Evolutionary conservation across 2,888 invertebrate species (phyloP).

Genomic region (Sinodicranocentrus sp.): DNA sequence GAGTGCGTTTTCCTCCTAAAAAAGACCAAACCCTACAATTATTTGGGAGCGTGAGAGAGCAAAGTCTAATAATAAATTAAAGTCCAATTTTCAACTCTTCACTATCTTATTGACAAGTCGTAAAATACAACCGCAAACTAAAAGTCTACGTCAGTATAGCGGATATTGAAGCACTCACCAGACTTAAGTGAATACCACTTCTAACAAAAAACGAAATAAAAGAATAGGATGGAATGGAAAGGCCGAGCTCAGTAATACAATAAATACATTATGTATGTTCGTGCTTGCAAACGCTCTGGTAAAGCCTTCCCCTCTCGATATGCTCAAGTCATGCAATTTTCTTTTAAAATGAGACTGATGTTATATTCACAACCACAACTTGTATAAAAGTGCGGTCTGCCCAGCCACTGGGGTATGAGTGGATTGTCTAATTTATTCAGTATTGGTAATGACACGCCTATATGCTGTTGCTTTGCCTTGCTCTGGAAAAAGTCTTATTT

Average conservation of each 20-base stretch:
- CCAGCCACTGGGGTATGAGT: not conserved
- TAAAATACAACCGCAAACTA: not conserved
- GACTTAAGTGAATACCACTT: too few species aligned
- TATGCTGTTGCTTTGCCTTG: too few species aligned
- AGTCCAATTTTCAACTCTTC: too few species aligned
- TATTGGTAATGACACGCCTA: slow-evolving; percentile 12
- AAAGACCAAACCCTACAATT: not conserved
- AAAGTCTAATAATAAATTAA: not conserved
- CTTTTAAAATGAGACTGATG: not conserved
- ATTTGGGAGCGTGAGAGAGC: not conserved
- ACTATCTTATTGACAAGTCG: too few species aligned
- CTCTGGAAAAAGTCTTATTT: too few species aligned
- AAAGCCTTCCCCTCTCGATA: not conserved
- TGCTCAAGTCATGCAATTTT: not conserved
- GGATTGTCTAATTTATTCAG: slow-evolving; percentile 9
- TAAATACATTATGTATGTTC: slow-evolving; percentile 9
- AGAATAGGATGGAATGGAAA: not conserved
- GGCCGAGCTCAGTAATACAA: not conserved
- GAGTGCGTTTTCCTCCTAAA: too few species aligned
- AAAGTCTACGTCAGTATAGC: too few species aligned
- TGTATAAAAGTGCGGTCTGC: not conserved
- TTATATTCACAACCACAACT: not conserved
- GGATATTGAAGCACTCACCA: too few species aligned
- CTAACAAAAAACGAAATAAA: too few species aligned
- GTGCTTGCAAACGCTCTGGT: not conserved